These are phyloP conservation scores for Hetaerina titia DNA, from an alignment of 2,888 invertebrate genomes.

Conservation along the genomic window DNA sequence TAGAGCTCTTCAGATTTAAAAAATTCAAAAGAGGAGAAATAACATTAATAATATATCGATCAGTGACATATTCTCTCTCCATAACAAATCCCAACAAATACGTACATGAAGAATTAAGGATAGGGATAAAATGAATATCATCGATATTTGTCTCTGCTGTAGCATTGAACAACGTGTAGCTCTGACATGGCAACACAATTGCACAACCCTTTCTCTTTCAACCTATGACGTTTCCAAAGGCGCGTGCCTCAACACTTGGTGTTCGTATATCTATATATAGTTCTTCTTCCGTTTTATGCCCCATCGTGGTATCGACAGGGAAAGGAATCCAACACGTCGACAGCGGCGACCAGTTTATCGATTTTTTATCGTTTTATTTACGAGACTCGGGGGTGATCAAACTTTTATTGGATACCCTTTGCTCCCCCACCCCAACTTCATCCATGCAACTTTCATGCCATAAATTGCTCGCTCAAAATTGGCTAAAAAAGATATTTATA, in stretches of 20 bases:
- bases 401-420: slow-evolving; percentile 1
- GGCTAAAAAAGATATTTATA: background rate
- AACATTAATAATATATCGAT: too few relatives aligned
- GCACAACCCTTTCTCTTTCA: too few relatives aligned
- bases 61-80: too few relatives aligned
- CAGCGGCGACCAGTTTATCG: background rate
- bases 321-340: background rate
- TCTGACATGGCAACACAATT: too few relatives aligned
- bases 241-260: background rate
- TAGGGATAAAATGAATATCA: too few relatives aligned
- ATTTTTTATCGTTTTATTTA: background rate
- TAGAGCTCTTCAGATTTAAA: too few relatives aligned
- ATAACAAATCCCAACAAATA: too few relatives aligned
- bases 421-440: background rate
- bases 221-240: background rate
- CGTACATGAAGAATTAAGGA: too few relatives aligned
- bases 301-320: background rate
- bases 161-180: too few relatives aligned
- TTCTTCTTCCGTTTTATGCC: background rate
- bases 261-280: background rate
- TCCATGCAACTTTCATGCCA: background rate
- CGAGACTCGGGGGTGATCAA: background rate
- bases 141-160: too few relatives aligned
- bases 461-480: background rate
- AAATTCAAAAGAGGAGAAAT: too few relatives aligned